Percentiles rank a stretch among this genome's conserved stretches.
Evolutionary conservation across 2,797 vertebrate species (phyloP).

Genomic region (Clamator glandarius): DNA sequence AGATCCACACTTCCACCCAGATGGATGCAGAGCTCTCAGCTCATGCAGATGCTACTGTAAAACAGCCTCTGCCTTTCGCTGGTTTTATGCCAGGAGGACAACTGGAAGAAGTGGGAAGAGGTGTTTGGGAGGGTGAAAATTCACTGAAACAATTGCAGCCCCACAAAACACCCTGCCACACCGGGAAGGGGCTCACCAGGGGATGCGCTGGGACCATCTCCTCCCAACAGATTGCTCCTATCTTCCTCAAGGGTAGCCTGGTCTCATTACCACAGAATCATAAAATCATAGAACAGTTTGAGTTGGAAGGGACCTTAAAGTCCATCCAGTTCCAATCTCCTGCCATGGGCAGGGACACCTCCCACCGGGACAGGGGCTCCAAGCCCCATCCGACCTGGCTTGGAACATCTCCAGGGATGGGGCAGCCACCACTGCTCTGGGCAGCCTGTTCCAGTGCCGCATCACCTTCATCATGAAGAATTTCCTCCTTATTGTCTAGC

Average conservation of each 20-base stretch:
- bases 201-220: not conserved
- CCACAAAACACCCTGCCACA: fast-evolving
- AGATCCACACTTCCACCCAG: no score
- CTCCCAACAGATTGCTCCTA: fast-evolving
- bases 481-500: no score
- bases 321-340: no score
- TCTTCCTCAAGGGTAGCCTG: not conserved
- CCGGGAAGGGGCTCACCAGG: not conserved
- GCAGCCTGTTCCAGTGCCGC: no score
- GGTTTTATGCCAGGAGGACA: not conserved
- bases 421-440: no score
- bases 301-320: no score
- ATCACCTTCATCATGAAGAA: no score
- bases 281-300: no score
- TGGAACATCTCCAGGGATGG: no score
- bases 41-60: not conserved
- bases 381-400: no score
- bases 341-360: no score
- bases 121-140: not conserved
- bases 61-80: not conserved
- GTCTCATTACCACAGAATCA: not conserved
- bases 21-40: not conserved
- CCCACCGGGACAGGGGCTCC: no score
- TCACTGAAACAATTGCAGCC: not conserved
- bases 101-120: not conserved